Evolutionary conservation across 2,797 vertebrate genomes (phyloP).

Genomic region (Sebastolobus alascanus): DNA sequence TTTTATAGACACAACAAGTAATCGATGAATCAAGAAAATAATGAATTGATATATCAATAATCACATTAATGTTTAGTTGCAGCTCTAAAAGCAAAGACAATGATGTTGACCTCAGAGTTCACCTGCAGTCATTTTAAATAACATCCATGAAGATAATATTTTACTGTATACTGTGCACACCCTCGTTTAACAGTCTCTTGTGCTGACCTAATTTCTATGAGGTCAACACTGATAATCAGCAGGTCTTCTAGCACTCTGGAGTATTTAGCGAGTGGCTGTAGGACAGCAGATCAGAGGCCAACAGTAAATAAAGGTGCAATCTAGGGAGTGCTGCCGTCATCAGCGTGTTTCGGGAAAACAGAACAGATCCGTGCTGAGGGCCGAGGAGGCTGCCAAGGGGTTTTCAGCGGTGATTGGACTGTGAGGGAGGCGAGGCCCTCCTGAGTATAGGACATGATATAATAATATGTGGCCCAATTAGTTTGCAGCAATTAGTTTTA

Average conservation of each 20-base stretch:
- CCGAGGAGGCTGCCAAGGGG: slow-evolving; percentile 8
- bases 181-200: background rate
- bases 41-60: background rate
- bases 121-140: background rate
- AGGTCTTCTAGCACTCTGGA: background rate
- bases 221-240: slow-evolving; percentile 6
- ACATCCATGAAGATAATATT: background rate
- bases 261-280: background rate
- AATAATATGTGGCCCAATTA: slow-evolving; percentile 10
- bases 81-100: background rate
- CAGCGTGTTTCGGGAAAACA: slow-evolving; percentile 34
- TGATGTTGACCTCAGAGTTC: background rate
- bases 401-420: slow-evolving; percentile 20
- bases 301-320: slow-evolving; percentile 34
- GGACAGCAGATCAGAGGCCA: slow-evolving; percentile 17
- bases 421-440: background rate
- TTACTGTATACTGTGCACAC: background rate
- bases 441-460: background rate
- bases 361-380: background rate
- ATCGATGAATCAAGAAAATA: background rate
- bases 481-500: slow-evolving; percentile 24
- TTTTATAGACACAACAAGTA: background rate
- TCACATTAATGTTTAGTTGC: background rate
- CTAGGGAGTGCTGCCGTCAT: background rate
- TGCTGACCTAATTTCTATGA: slow-evolving; percentile 8